Base-by-base conservation (phyloP, 2,888 invertebrate genomes). In the Erebia ligea region DNA sequence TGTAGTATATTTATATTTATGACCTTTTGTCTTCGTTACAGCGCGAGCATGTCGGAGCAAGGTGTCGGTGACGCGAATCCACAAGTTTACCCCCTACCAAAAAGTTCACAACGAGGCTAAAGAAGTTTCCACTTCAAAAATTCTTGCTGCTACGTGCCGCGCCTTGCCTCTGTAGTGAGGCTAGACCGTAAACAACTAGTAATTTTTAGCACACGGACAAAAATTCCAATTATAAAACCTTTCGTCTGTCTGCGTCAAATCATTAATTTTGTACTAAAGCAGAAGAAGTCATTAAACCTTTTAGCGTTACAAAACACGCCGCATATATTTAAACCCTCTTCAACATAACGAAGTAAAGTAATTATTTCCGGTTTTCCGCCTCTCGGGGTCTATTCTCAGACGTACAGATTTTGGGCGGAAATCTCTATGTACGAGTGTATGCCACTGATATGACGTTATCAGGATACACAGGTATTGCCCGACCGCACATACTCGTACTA, bases 321-420 rank as follows among this genome's bases (percentile, higher is more conserved):
- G 42, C 40, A 58, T 67, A 54, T 42, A 59, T 54, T 69, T 11
- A 52, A 64, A 67, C 69, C 69, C 67, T 72, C 67, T 67, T 72
- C 67, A 65, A 59, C 67, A 45, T 50, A 69, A 64, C 63, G 59
- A 64, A 67, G 67, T 67, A 69, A 68, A 72, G 72, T 69, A 72
- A 72, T 72, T 72, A 72, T 67, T 64, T 72, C 72, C 72, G 69
- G 54, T 34, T 61, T 64, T 64, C 52, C 67, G 54, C 59, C 34
- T 52, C 61, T 61, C 11, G 61, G 58, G 57, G 59, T 21, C 56
- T 67, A 64, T 71, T 71, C 70, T 67, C 69, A 50, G 11, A 64
- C 34, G 65, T 61, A 56, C 50, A 57, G 21, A 64, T 59, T 58
- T 62, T 21, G 48, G 45, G 48, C 21, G 48, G 58, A 34, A 63